Base-by-base conservation (phyloP, 2,888 invertebrate genomes). In the Troglohyphantes excavatus region DNA sequence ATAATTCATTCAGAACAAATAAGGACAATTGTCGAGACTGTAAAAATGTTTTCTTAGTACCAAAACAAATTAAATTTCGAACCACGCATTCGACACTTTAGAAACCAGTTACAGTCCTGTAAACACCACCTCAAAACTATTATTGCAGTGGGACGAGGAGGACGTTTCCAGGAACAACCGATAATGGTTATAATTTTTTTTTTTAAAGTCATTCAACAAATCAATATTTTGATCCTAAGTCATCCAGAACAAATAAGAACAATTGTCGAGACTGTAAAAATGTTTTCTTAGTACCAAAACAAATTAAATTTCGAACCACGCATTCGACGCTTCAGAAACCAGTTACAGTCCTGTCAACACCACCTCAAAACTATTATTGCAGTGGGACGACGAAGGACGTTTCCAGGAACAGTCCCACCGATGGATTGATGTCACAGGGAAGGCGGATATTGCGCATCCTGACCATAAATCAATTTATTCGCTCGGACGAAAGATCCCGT, bases 381-480 rank as follows among this genome's bases (percentile, higher is more conserved):
- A 9, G 13, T 13, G 13, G n/a, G n/a, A n/a, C n/a, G n/a, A n/a
- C n/a, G n/a, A 46, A 17, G 53, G n/a, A 13, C 13, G 53, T 43
- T 65, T n/a, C 19, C 61, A 5, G 21, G 39, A 21, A 17, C n/a
- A n/a, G n/a, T 78, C 26, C 21, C 19, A 19, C 67, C 27, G 67
- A 70, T 59, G 72, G 82, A 83, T 83, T 9, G 65, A 61, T 29
- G 43, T 33, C 61, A 63, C 33, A 26, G 17, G 76, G 27, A 17
- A 46, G 76, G 76, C 68, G 59, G 85, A 67, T 76, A 85, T 85
- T 85, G 76, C 67, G 39, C 75, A 59, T 27, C 67, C 85, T 19
- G 29, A 19, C 53, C 59, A 85, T 85, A 76, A 85, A 85, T 85
- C 85, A 85, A 85, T 85, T 68, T 76, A 76, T 39, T 68, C 46